Evolutionary conservation across 1,140 invertebrate genomes (phyloP).

Genomic region (Mercenaria mercenaria): DNA sequence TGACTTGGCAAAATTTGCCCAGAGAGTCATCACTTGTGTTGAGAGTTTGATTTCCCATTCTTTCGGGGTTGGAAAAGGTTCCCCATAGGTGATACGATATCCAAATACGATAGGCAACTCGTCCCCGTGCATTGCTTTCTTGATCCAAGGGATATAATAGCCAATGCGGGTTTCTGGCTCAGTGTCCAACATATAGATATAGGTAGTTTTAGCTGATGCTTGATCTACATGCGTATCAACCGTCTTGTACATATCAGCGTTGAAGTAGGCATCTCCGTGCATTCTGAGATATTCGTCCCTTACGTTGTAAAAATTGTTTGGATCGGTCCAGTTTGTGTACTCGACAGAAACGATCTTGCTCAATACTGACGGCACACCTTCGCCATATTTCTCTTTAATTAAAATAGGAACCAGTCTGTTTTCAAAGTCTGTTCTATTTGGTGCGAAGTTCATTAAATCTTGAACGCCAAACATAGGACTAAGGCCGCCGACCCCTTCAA

Average conservation of each 20-base stretch:
- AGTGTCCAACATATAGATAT: conserved; percentile 5
- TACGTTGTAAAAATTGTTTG: background rate
- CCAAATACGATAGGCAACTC: conserved; percentile 52
- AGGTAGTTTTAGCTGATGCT: background rate
- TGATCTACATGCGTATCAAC: background rate
- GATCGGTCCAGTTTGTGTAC: conserved; percentile 9
- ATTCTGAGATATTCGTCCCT: background rate
- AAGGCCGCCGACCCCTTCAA: background rate
- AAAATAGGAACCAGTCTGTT: background rate
- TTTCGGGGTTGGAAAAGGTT: background rate
- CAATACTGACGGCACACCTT: background rate
- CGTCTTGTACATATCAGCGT: background rate
- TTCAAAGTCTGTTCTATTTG: background rate
- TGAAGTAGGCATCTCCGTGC: background rate
- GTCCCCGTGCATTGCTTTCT: conserved; percentile 19
- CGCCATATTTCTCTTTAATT: background rate
- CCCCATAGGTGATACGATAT: background rate
- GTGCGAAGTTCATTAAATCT: background rate
- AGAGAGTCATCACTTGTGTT: conserved; percentile 32
- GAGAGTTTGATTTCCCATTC: conserved; percentile 40
- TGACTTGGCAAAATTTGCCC: conserved; percentile 69
- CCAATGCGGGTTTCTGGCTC: background rate
- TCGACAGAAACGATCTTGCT: background rate
- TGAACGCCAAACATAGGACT: background rate
- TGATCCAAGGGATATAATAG: conserved; percentile 34